A percentile compares a stretch with the other conserved stretches of the same genome.
Conservation (phyloP, 2,888 invertebrate species). For the Lamproptera curius region DNA sequence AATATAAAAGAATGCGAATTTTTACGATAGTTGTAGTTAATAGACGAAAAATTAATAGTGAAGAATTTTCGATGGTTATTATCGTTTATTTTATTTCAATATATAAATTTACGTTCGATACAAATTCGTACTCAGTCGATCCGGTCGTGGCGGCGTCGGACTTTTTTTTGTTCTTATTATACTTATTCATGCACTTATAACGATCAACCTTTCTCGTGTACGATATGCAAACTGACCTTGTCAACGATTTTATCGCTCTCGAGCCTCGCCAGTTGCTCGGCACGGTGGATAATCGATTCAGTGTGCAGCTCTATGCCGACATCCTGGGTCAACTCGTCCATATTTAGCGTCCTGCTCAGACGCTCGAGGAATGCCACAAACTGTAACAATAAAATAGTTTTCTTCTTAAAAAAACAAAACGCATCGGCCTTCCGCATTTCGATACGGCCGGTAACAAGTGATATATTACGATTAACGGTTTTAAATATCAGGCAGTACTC, state of each 20-base stretch:
- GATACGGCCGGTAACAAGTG: conserved; percentile 20
- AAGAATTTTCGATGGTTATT: too few species aligned
- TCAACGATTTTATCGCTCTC: conserved; percentile 91
- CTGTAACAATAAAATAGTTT: conserved; percentile 62
- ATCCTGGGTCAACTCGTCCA: conserved; percentile 90
- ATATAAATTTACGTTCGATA: conserved; percentile 7
- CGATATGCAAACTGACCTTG: conserved; percentile 77
- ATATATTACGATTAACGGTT: conserved; percentile 6
- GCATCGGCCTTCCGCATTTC: conserved; percentile 20
- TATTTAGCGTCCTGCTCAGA: conserved; percentile 88
- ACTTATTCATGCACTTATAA: conserved; percentile 12
- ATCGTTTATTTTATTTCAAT: too few species aligned
- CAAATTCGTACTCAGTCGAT: conserved; percentile 9
- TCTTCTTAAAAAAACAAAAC: conserved; percentile 14
- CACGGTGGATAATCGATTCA: conserved; percentile 89
- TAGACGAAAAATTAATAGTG: too few species aligned
- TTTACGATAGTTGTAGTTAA: too few species aligned
- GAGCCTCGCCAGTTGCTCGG: conserved; percentile 88
- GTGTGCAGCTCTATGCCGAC: conserved; percentile 89
- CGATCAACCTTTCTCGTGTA: conserved; percentile 20
- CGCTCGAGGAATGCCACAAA: conserved; percentile 90
- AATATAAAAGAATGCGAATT: too few species aligned
- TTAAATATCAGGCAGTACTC: background rate
- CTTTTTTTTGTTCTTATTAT: too few species aligned
- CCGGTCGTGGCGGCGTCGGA: conserved; percentile 6